Evolutionary conservation across 2,888 invertebrate species (phyloP), one percentile per base, ranked within the genome.

Genomic region (Trissolcus brochymenae): DNA sequence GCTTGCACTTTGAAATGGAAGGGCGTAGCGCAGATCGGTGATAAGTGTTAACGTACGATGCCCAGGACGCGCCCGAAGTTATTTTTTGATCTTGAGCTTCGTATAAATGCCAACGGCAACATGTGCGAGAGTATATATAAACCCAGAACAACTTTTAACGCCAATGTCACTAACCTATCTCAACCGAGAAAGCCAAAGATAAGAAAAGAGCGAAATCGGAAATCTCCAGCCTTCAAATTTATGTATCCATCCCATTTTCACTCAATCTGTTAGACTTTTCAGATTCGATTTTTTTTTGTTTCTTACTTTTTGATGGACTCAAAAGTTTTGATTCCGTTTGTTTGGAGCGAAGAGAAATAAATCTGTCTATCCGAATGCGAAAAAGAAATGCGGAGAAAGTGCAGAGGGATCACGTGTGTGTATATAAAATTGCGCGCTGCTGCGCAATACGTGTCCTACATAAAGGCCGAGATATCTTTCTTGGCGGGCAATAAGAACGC

Each of bases 211-310:
- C 25, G 25, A 25, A 25, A 25, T 25, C 25, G 25, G 6, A 25
- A 25, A 25, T 25, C 25, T 25, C 25, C 25, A 6, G 4, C 4
- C 29, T 29, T 11, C 25, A 70, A 82, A 80, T 82, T 85, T 83
- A 82, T 73, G n/a, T n/a, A 79, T 76, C 55, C 74, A n/a, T 81
- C 82, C 83, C 76, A 82, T 82, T 81, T 81, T 61, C 41, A 16
- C 61, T 19, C 40, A n/a, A 4, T 40, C 17, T 43, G 55, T 11
- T 43, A 11, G 13, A 25, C 0, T 25, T 46, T 54, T 51, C 66
- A 29, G 59, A n/a, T 41, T 17, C 16, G n/a, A 7, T 25, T 3
- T 11, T 19, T 51, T 49, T 21, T 46, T 60, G 46, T 53, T 25
- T 25, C 4, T 21, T 21, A 1, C 21, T 25, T 6, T 25, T 25